Conservation (phyloP, 2,113 vertebrate species). For the Bungarus multicinctus region DNA sequence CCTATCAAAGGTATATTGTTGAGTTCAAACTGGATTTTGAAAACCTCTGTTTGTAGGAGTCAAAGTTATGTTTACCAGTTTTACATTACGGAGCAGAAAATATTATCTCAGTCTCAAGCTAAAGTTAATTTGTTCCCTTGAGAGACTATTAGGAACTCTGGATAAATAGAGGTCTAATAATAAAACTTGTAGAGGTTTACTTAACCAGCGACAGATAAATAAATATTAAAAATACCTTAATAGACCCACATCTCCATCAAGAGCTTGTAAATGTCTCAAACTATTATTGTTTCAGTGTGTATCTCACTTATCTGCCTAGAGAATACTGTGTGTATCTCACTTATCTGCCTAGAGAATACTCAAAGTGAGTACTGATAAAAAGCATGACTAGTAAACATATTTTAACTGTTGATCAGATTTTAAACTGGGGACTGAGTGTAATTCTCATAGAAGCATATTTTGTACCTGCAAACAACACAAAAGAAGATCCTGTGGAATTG, state of each 20-base stretch:
- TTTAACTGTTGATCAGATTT: too few relatives aligned
- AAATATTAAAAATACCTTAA: background rate
- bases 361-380: background rate
- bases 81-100: background rate
- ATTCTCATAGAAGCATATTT: background rate
- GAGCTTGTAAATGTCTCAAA: background rate
- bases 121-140: background rate
- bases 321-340: too few relatives aligned
- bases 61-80: background rate
- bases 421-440: too few relatives aligned
- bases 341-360: background rate
- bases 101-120: background rate
- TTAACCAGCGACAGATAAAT: background rate
- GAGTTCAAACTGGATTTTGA: background rate
- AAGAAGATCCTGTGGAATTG: background rate
- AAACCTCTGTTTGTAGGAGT: background rate
- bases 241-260: background rate
- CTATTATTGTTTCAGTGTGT: background rate
- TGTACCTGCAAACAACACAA: background rate
- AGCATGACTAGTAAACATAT: background rate
- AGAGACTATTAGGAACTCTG: background rate
- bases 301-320: background rate
- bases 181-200: background rate
- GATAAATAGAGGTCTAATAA: background rate
- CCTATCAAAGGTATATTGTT: background rate